Percentiles rank a stretch among this genome's conserved stretches.
Evolutionary conservation across 2,797 vertebrate genomes (phyloP).

Genomic region (Myiotriccus ornatus): DNA sequence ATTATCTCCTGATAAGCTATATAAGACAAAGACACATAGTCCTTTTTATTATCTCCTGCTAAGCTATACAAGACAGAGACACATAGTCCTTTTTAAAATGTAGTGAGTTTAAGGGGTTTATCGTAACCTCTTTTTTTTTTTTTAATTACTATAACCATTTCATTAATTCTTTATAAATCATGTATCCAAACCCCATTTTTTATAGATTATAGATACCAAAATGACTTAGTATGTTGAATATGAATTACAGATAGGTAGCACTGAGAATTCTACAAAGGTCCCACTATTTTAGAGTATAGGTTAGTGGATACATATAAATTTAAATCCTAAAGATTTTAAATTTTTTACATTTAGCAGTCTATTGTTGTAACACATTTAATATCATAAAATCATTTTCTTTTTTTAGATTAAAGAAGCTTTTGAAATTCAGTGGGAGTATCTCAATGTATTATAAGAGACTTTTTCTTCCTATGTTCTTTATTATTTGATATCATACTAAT

Average conservation of each 20-base stretch:
- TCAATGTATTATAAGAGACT: background rate
- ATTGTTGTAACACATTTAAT: background rate
- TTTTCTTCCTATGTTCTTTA: constrained; percentile 13
- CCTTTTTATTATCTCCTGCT: background rate
- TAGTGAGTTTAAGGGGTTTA: background rate
- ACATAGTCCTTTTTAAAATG: background rate
- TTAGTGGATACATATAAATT: background rate
- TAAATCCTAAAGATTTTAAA: background rate
- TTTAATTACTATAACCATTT: background rate
- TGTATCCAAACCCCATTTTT: background rate
- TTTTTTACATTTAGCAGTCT: background rate
- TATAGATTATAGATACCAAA: background rate
- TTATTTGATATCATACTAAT: constrained; percentile 5
- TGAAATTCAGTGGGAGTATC: constrained; percentile 9
- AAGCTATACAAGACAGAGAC: background rate
- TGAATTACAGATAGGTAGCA: background rate
- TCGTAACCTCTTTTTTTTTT: background rate
- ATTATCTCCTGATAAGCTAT: background rate
- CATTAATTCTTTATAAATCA: background rate
- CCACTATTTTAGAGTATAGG: background rate
- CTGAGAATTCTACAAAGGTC: background rate
- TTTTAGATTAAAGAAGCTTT: constrained; percentile 11
- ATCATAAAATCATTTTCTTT: background rate
- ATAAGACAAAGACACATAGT: background rate
- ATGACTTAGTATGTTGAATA: background rate